These are phyloP conservation scores for Bombus pyrosoma DNA, from an alignment of 1,140 invertebrate genomes.

Conservation along the genomic window DNA sequence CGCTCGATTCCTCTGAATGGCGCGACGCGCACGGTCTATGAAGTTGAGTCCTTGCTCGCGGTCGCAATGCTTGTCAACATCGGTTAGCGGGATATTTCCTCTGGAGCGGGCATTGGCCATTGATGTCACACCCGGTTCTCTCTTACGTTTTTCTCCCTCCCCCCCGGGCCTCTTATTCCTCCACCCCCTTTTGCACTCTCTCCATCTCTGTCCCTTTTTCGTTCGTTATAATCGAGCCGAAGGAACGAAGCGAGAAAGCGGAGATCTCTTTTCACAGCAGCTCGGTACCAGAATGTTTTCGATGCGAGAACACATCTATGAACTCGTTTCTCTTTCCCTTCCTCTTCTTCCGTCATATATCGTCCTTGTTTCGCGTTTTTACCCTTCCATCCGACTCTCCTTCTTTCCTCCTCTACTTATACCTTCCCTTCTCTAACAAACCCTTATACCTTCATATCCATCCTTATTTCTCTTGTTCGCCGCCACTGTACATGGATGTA, in stretches of 20 bases:
- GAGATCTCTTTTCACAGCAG: conserved; percentile 59
- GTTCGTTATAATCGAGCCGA: conserved; percentile 40
- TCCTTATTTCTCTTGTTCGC: neutral
- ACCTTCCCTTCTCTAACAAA: neutral
- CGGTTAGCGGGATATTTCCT: conserved; percentile 80
- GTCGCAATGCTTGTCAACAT: conserved; percentile 79
- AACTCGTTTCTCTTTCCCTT: conserved; percentile 17
- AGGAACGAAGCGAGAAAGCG: conserved; percentile 46
- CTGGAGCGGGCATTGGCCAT: conserved; percentile 77
- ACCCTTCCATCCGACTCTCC: neutral
- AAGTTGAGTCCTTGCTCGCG: conserved; percentile 44
- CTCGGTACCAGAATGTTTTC: conserved; percentile 50
- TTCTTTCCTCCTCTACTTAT: too few species aligned
- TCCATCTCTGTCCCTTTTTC: neutral
- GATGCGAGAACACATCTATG: conserved; percentile 58
- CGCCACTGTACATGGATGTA: neutral
- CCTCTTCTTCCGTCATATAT: neutral
- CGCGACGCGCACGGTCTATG: conserved; percentile 22
- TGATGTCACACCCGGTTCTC: conserved; percentile 73
- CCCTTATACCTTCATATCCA: conserved; percentile 1
- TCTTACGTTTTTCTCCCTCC: conserved; percentile 13
- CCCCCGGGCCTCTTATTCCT: neutral
- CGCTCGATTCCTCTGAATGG: conserved; percentile 55
- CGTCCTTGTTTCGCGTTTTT: neutral
- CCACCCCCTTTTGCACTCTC: conserved; percentile 1